These are phyloP conservation scores for Noctua fimbriata DNA, from an alignment of 2,888 invertebrate genomes.

Conservation along the genomic window DNA sequence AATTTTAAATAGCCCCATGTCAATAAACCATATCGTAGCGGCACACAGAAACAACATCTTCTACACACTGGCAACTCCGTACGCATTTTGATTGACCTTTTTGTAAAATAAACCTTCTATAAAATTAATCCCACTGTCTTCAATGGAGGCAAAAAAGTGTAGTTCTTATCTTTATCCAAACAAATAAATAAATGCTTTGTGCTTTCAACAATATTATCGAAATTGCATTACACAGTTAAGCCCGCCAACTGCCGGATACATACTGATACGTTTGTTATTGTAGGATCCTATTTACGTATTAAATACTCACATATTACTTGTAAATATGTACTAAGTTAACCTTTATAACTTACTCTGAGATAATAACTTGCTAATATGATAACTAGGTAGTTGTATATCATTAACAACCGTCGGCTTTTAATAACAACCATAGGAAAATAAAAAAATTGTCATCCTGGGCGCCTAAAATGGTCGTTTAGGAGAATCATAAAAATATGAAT, in stretches of 20 bases:
- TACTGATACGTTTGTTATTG: constrained; percentile 31
- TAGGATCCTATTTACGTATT: background rate
- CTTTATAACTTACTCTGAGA: constrained; percentile 21
- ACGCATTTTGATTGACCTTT: constrained; percentile 55
- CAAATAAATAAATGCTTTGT: background rate
- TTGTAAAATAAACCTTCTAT: background rate
- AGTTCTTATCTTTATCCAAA: background rate
- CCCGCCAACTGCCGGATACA: background rate
- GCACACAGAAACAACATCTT: constrained; percentile 70
- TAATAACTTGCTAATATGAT: constrained; percentile 3
- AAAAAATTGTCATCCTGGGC: no score
- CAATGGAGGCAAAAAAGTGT: background rate
- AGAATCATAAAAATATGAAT: no score
- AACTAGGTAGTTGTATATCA: background rate
- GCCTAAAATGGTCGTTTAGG: no score
- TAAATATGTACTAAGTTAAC: constrained; percentile 8
- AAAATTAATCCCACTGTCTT: background rate
- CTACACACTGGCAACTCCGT: constrained; percentile 61
- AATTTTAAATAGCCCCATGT: constrained; percentile 66
- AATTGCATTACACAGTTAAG: constrained; percentile 12
- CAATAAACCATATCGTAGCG: constrained; percentile 67
- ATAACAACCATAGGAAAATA: background rate
- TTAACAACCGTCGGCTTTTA: background rate
- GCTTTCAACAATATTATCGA: background rate
- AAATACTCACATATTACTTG: background rate